A percentile compares a stretch with the other conserved stretches of the same genome.
Conservation (phyloP, 2,797 vertebrate genomes). For the Thripadectes ignobilis region DNA sequence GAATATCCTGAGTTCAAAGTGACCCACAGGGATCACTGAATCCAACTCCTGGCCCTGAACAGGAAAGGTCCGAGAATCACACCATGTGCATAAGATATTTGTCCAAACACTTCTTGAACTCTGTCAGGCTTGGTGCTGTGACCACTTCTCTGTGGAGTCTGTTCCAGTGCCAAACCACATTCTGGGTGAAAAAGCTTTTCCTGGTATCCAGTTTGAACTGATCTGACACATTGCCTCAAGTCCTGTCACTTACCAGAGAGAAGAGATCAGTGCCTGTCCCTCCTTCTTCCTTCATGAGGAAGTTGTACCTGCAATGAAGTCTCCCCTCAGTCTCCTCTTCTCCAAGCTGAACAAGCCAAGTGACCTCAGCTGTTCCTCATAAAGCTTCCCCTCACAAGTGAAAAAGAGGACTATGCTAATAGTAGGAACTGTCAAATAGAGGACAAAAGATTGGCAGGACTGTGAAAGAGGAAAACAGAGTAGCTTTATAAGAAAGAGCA, state of each 20-base stretch:
- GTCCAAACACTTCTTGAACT: not conserved
- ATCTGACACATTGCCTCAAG: fast-evolving
- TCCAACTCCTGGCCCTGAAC: not conserved
- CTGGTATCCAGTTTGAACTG: fast-evolving
- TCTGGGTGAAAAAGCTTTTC: not conserved
- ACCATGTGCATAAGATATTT: not conserved
- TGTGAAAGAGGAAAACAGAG: not conserved
- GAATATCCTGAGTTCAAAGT: not conserved
- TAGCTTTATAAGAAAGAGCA: not conserved
- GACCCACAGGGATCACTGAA: not conserved
- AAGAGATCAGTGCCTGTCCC: not conserved
- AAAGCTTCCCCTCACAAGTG: fast-evolving
- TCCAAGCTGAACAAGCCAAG: not conserved
- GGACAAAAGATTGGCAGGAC: not conserved
- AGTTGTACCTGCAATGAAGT: not conserved
- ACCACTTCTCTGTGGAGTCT: not conserved
- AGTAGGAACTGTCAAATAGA: not conserved
- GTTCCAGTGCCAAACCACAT: not conserved
- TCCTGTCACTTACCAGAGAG: not conserved
- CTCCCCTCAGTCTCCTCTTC: not conserved
- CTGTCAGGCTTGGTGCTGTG: not conserved
- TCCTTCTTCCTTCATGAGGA: not conserved
- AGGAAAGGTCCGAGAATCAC: not conserved
- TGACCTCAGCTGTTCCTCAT: not conserved
- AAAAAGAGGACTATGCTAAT: not conserved